Evolutionary conservation across 2,888 invertebrate species (phyloP).

Genomic region (Mythimna pallens): DNA sequence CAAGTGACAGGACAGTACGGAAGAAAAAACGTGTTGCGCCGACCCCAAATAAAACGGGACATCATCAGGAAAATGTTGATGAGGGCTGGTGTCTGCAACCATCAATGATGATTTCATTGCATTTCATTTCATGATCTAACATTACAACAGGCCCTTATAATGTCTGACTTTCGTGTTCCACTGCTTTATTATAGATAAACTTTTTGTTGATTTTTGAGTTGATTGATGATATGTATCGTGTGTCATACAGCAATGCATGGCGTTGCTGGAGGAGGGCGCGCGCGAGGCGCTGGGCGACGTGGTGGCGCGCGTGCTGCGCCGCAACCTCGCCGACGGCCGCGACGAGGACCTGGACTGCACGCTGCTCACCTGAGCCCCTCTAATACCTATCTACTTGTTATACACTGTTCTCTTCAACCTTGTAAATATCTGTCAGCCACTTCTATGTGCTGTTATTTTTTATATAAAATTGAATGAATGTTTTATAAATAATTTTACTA

Average conservation of each 20-base stretch:
- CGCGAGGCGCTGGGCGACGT: conserved; percentile 97
- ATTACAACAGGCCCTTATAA: background rate
- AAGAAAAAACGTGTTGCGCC: too few relatives aligned
- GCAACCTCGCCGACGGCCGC: conserved; percentile 95
- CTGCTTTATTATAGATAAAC: too few relatives aligned
- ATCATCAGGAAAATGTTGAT: too few relatives aligned
- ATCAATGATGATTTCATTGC: background rate
- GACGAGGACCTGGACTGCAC: conserved; percentile 98
- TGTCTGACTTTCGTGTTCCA: background rate
- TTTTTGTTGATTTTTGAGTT: too few relatives aligned
- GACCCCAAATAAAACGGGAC: too few relatives aligned
- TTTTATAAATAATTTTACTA: conserved; percentile 49
- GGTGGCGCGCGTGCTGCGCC: conserved; percentile 96
- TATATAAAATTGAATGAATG: conserved; percentile 50
- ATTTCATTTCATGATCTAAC: background rate
- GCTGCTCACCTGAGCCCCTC: conserved; percentile 93
- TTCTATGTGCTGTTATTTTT: conserved; percentile 52
- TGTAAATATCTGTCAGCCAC: conserved; percentile 58
- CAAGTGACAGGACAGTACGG: too few relatives aligned
- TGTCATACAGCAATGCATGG: conserved; percentile 92
- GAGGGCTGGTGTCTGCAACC: too few relatives aligned
- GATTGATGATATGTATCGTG: conserved; percentile 1
- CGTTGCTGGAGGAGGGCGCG: conserved; percentile 96
- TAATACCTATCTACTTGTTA: conserved; percentile 18
- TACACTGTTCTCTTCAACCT: conserved; percentile 38